phyloP scores from a whole-genome alignment of 2,888 invertebrate species.

The Norana najaformis region DNA sequence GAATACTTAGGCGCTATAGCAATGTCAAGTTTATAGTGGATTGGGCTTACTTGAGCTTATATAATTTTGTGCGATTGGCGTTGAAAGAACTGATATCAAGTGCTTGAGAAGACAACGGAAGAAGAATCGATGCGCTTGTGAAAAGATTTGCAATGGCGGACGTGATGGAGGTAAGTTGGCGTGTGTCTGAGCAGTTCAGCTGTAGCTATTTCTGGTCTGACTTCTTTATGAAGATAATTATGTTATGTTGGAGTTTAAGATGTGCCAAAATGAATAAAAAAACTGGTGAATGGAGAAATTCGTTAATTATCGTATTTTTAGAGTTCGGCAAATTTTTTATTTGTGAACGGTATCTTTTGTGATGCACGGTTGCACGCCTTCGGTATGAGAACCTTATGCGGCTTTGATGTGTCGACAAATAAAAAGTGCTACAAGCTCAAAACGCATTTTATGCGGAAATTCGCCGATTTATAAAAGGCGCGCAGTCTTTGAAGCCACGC shows the following conservation, averaged over 20 bases:
- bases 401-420: neutral
- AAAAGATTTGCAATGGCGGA: slow-evolving; percentile 31
- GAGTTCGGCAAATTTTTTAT: neutral
- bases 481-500: neutral
- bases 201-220: neutral
- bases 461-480: neutral
- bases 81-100: neutral
- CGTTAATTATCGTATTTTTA: neutral
- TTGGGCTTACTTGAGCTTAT: neutral
- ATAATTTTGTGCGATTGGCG: neutral
- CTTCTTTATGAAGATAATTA: neutral
- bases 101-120: neutral
- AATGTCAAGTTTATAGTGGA: too few species aligned
- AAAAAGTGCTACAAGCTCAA: neutral
- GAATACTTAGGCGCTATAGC: too few species aligned
- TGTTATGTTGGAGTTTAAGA: neutral
- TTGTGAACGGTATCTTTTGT: neutral
- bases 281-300: neutral
- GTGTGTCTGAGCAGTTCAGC: neutral
- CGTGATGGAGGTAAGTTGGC: slow-evolving; percentile 31
- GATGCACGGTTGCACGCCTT: neutral
- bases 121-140: neutral
- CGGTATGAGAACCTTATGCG: neutral
- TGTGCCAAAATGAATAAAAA: neutral
- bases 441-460: neutral